Base-by-base conservation (phyloP, 2,888 invertebrate genomes). In the Caenorhabditis doughertyi region DNA sequence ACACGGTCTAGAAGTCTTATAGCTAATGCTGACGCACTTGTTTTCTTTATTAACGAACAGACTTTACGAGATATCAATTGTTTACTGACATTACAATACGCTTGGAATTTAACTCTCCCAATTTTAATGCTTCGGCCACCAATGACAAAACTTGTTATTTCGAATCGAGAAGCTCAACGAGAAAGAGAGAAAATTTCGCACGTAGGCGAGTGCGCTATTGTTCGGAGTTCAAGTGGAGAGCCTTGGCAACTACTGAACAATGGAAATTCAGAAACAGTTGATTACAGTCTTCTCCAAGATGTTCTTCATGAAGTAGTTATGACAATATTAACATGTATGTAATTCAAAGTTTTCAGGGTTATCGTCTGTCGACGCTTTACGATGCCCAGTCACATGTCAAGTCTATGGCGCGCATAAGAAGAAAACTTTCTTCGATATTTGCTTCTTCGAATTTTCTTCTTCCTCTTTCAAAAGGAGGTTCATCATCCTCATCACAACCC, bases 1-100 rank as follows among this genome's bases (percentile, higher is more conserved):
- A 44, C 58, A 5, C 58, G 67, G 8, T 68, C 70, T 8, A 39
- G 62, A 49, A 39, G 8, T 16, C 64, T 81, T 1, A 72, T 84
- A 21, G 58, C 79, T 9, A 82, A 82, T 39, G 83, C 86, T 1
- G 84, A 86, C 23, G 83, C 71, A 16, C 27, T 87, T 21, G 51
- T 89, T 16, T 89, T 89, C 74, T 87, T 88, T 64, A 84, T 89
- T 42, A 89, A 88, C 49, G 87, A 88, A 67, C 85, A 85, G 80
- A 89, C 89, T 9, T 79, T 89, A 13, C 81, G 80, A 1, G 88
- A 89, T 70, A 18, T 29, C 11, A 84, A 85, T n/a, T 89, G 88
- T 56, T 83, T 89, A 1, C 74, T 86, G 23, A 83, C 84, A 7
- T 83, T 89, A 21, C 88, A 89, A 62, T 87, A 84, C 44, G 88